Conservation (phyloP, 2,113 vertebrate genomes). For the Callocephalon fimbriatum region DNA sequence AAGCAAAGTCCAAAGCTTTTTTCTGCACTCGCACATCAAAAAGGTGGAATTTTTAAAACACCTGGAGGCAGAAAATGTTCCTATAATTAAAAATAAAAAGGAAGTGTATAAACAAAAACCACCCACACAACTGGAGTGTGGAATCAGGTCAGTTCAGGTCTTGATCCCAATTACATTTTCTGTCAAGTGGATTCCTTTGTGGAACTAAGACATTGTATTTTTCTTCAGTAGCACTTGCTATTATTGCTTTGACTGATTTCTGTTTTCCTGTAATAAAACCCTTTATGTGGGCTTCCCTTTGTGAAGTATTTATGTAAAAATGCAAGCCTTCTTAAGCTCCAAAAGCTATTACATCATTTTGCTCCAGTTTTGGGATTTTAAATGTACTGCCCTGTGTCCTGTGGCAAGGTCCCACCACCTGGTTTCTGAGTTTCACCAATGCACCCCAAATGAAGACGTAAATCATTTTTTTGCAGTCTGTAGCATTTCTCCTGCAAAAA, state of each 20-base stretch:
- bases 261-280: conserved; percentile 14
- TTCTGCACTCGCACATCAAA: neutral
- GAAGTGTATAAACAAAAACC: neutral
- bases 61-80: neutral
- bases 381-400: neutral
- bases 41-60: neutral
- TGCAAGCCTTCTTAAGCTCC: neutral
- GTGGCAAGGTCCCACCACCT: neutral
- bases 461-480: neutral
- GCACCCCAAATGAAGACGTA: neutral
- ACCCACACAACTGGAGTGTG: neutral
- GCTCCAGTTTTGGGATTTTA: neutral
- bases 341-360: neutral
- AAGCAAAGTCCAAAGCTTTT: neutral
- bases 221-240: neutral
- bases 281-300: neutral
- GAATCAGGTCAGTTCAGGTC: conserved; percentile 12
- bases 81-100: conserved; percentile 34
- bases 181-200: conserved; percentile 12
- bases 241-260: neutral
- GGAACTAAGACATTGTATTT: conserved; percentile 1
- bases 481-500: neutral
- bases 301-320: neutral
- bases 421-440: neutral
- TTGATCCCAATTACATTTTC: conserved; percentile 46